Evolutionary conservation across 2,113 vertebrate species (phyloP), one percentile per base, ranked within the genome.

Genomic region (Leptobrachium ailaonicum): DNA sequence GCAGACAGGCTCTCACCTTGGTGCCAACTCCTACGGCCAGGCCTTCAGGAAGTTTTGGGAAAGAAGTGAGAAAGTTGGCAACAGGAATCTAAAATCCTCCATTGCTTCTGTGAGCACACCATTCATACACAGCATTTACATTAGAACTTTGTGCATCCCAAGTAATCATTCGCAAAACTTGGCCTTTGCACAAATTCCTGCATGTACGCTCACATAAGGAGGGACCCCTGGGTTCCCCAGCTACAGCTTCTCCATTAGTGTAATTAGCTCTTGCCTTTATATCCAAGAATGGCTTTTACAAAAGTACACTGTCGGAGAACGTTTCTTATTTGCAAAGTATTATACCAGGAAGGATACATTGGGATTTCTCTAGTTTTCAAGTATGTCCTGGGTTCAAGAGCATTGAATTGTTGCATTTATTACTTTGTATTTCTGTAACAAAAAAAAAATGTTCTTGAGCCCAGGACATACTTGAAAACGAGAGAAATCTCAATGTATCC

Each of bases 11-110:
- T 47, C 75, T 76, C 64, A 43, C 66, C 64, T 76, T 6, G 40
- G 50, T 43, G 64, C 64, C 63, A 76, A 53, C 5, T 42, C 3
- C 10, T 14, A 50, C n/a, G 12, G 66, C 66, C 53, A 69, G 67
- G 75, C 47, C 43, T 75, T 75, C 20, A 45, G 43, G 73, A 77
- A 77, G 54, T 60, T 77, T 10, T 58, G 43, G 41, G 67, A 69
- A 47, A 77, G 64, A 77, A 68, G 75, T 68, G 47, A 56, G 66
- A 64, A 40, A 69, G 64, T 69, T 77, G 75, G 75, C 66, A 58
- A 54, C 10, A 44, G 43, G 41, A 3, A 56, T 56, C 40, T 56
- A 43, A 77, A 58, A 14, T 8, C 41, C 44, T 50, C 50, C 75
- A 77, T 32, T 20, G 53, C 53, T 77, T 58, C 42, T 42, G 66